Evolutionary conservation across 2,888 invertebrate genomes (phyloP).

Genomic region (Lissocephala sabroskyi): DNA sequence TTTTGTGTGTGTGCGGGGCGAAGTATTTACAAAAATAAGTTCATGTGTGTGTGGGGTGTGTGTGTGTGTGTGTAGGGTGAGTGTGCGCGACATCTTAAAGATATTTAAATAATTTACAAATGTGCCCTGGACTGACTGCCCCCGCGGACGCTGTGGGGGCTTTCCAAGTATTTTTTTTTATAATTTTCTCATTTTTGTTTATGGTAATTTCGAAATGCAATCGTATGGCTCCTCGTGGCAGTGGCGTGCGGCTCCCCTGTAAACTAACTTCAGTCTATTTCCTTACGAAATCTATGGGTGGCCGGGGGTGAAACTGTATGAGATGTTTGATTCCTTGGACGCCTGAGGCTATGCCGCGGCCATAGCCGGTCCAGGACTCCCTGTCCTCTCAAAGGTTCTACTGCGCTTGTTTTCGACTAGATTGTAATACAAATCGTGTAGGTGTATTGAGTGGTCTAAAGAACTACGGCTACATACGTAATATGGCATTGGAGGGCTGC

Average conservation of each 20-base stretch:
- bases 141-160: constrained; percentile 35
- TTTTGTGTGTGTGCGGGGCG: constrained; percentile 29
- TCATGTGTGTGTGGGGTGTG: constrained; percentile 18
- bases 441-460: constrained; percentile 24
- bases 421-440: constrained; percentile 48
- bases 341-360: constrained; percentile 1
- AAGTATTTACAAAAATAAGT: constrained; percentile 48
- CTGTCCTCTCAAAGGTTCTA: neutral
- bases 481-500: neutral
- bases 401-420: constrained; percentile 40
- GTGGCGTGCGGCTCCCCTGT: constrained; percentile 25
- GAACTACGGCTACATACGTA: constrained; percentile 56
- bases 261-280: constrained; percentile 14
- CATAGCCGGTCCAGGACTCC: neutral
- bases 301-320: too few relatives aligned
- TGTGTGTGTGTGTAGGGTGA: too few relatives aligned
- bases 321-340: constrained; percentile 12
- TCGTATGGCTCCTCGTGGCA: constrained; percentile 65
- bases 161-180: constrained; percentile 18
- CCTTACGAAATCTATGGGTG: too few relatives aligned
- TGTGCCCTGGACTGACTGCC: constrained; percentile 42
- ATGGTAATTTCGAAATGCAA: constrained; percentile 60
- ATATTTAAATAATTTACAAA: constrained; percentile 68
- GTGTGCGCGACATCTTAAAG: constrained; percentile 33
- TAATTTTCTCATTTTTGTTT: constrained; percentile 47